phyloP scores from a whole-genome alignment of 2,797 vertebrate genomes.

The Prunella strophiata region DNA sequence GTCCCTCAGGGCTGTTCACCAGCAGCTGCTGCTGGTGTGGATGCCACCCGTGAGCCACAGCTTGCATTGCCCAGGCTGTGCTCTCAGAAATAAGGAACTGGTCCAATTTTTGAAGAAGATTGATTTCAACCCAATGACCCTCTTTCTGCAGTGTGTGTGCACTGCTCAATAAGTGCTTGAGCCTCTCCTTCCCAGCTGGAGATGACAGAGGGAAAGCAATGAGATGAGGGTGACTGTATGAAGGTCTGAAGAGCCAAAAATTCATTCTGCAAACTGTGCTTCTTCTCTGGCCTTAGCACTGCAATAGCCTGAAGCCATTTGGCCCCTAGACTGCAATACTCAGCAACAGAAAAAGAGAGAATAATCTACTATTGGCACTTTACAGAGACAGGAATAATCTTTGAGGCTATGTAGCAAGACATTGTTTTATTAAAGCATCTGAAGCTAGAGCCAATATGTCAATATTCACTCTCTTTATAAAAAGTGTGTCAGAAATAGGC shows the following conservation, averaged over 20 bases:
- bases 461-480: background rate
- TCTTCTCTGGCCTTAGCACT: background rate
- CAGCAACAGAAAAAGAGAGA: background rate
- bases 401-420: background rate
- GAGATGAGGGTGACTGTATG: background rate
- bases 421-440: background rate
- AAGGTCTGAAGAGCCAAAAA: background rate
- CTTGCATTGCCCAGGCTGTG: background rate
- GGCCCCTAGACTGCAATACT: background rate
- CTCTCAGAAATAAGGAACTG: background rate
- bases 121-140: background rate
- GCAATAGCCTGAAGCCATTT: background rate
- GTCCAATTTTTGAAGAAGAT: background rate
- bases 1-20: background rate
- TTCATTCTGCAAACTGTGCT: background rate
- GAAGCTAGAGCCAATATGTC: background rate
- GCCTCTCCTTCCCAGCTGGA: background rate
- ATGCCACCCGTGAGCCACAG: background rate
- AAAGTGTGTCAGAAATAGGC: background rate
- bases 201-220: background rate
- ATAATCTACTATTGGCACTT: background rate
- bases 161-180: background rate
- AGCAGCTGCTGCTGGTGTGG: background rate
- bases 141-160: rapidly evolving
- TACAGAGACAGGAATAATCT: background rate